phyloP scores from a whole-genome alignment of 2,113 vertebrate species.

The Mustela lutreola region DNA sequence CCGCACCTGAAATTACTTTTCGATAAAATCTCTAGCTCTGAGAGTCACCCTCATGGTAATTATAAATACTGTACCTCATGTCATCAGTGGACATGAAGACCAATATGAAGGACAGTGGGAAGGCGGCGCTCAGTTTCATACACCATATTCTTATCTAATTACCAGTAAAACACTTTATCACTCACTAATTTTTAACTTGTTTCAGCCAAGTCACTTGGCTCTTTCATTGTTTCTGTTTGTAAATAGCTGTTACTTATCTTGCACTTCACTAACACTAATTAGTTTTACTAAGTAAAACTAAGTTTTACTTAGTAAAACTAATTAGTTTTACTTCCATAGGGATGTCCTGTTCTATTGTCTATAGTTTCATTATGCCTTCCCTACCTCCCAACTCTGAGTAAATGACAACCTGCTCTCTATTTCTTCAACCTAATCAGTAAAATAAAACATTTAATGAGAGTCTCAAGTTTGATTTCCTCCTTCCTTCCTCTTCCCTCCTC shows the following conservation, averaged over 20 bases:
- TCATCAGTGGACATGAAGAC: not conserved
- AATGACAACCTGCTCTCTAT: not conserved
- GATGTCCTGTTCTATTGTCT: conserved; percentile 7
- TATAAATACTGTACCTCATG: not conserved
- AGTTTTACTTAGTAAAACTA: not conserved
- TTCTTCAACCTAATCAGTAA: conserved; percentile 5
- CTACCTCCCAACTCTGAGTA: not conserved
- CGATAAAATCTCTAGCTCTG: not conserved
- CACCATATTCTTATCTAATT: not conserved
- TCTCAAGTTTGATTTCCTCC: not conserved
- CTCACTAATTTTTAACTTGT: conserved; percentile 36
- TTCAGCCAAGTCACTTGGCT: not conserved
- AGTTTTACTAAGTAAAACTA: not conserved
- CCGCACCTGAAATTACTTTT: not conserved
- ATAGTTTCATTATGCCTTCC: conserved; percentile 5
- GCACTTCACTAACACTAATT: not conserved
- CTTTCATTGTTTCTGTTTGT: conserved; percentile 30
- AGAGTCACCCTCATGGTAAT: not conserved
- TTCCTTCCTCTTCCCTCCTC: not conserved
- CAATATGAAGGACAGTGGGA: not conserved
- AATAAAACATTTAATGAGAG: not conserved
- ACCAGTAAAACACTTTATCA: not conserved
- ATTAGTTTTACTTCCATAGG: not conserved
- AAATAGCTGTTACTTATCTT: not conserved
- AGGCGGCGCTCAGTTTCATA: not conserved